Percentiles rank a stretch among this genome's conserved stretches.
phyloP scores from a whole-genome alignment of 2,113 vertebrate species.

The Catharus bicknelli region DNA sequence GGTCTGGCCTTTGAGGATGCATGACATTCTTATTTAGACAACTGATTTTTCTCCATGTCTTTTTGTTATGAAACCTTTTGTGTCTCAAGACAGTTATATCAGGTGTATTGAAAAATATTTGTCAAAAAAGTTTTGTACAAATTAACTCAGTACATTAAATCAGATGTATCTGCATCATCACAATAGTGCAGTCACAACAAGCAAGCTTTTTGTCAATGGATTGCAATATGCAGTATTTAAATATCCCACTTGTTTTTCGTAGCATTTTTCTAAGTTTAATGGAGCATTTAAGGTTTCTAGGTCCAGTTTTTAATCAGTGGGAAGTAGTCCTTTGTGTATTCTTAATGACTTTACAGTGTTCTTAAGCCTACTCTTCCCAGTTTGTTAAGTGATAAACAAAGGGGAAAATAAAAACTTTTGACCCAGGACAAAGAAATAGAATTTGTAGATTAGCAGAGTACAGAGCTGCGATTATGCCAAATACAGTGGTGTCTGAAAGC shows the following conservation, averaged over 20 bases:
- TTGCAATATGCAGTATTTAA: neutral
- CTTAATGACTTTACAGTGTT: neutral
- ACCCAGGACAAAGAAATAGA: neutral
- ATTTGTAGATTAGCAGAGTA: neutral
- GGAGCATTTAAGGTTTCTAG: neutral
- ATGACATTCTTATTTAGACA: constrained; percentile 10
- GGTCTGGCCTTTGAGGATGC: neutral
- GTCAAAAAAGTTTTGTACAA: neutral
- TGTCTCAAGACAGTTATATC: constrained; percentile 8
- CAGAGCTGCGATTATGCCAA: neutral
- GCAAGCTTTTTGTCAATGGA: neutral
- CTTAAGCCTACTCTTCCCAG: neutral
- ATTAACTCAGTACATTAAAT: neutral
- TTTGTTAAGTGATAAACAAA: neutral
- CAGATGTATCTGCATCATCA: neutral
- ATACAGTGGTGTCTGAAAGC: neutral
- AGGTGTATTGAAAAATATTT: neutral
- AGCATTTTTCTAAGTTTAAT: neutral
- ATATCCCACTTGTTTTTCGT: neutral
- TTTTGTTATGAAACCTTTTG: constrained; percentile 1
- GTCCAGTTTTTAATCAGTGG: neutral
- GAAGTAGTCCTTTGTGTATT: neutral
- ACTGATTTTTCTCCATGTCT: neutral
- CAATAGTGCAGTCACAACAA: neutral
- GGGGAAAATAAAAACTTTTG: neutral